Conservation (phyloP, 2,113 vertebrate genomes). For the Pogonocichla stellata region DNA sequence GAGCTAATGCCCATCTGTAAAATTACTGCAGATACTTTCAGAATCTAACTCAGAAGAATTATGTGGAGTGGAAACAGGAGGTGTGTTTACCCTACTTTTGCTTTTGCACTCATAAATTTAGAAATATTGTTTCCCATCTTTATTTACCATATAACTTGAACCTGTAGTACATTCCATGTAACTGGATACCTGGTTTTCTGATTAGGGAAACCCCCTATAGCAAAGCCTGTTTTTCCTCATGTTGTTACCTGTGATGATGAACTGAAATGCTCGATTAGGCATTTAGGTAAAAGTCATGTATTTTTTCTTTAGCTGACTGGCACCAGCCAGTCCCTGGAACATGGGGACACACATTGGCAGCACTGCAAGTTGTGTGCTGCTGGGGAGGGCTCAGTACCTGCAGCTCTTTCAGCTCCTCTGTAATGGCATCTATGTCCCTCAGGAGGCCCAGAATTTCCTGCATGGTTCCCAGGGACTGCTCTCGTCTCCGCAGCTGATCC, state of each 20-base stretch:
- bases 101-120: background rate
- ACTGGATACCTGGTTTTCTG: background rate
- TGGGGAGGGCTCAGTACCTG: constrained; percentile 71
- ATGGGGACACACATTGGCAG: background rate
- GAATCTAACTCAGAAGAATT: background rate
- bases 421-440: constrained; percentile 76
- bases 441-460: constrained; percentile 76
- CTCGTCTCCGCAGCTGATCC: constrained; percentile 75
- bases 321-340: background rate
- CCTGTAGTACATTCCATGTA: background rate
- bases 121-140: background rate
- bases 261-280: background rate
- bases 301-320: background rate
- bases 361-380: background rate
- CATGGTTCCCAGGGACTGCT: constrained; percentile 55
- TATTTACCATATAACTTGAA: background rate
- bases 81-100: background rate
- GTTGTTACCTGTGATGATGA: background rate
- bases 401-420: constrained; percentile 80
- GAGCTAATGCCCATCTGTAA: background rate
- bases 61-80: background rate
- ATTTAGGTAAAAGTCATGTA: background rate
- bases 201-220: background rate
- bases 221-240: background rate
- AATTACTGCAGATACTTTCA: background rate